Evolutionary conservation across 2,113 vertebrate genomes (phyloP).

Genomic region (Andinoacara biseriatus): DNA sequence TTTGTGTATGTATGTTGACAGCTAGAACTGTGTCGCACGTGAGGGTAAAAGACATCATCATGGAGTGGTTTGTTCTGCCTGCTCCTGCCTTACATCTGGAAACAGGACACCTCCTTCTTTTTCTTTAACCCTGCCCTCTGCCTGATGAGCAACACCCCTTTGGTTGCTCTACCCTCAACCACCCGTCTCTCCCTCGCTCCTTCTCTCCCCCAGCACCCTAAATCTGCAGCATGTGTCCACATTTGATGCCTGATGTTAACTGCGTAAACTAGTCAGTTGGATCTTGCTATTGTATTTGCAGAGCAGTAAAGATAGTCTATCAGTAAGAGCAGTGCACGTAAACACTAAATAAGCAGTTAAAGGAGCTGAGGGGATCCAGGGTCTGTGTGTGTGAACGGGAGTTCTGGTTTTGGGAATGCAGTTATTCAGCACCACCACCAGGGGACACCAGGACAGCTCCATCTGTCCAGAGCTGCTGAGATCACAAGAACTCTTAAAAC

Average conservation of each 20-base stretch:
- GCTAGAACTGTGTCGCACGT: background rate
- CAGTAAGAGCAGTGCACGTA: background rate
- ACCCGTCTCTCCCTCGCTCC: constrained; percentile 42
- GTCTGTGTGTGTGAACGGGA: constrained; percentile 69
- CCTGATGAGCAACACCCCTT: constrained; percentile 17
- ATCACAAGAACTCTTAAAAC: background rate
- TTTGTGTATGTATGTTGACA: background rate
- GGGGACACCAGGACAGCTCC: constrained; percentile 39
- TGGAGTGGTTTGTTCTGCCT: background rate
- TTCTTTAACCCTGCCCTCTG: constrained; percentile 23
- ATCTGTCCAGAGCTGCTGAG: background rate
- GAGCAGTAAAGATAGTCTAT: background rate
- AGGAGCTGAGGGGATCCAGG: constrained; percentile 30
- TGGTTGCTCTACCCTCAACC: background rate
- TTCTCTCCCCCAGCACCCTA: constrained; percentile 31
- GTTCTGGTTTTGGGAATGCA: constrained; percentile 62
- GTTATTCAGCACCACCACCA: constrained; percentile 31
- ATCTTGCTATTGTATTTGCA: background rate
- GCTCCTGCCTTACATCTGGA: background rate
- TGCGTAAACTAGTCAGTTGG: background rate
- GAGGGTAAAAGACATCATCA: constrained; percentile 1
- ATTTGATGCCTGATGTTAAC: background rate
- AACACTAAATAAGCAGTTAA: background rate
- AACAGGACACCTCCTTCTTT: constrained; percentile 14
- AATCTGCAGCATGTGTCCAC: constrained; percentile 5